Base-by-base conservation (phyloP, 1,140 invertebrate species). In the Scylla paramamosain region DNA sequence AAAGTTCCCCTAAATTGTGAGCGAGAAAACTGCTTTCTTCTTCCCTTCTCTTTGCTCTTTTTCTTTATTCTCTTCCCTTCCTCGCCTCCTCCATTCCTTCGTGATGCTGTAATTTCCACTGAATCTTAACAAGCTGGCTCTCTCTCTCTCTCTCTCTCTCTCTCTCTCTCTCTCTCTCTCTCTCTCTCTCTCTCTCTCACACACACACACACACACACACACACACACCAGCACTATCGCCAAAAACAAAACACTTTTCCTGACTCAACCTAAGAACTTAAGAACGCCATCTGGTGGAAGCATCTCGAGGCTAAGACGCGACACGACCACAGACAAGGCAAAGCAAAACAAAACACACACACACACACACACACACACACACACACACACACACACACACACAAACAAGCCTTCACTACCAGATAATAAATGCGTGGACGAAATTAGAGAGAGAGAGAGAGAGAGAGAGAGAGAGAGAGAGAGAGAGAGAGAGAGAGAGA, bases 81-180 rank as follows among this genome's bases (percentile, higher is more conserved):
- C 67, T 77, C 25, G 0, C 25, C n/a, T n/a, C 67, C 25, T 77
- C 25, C 25, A 25, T 77, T 77, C 67, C 20, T 77, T n/a, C 67
- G 67, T 77, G 67, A 25, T n/a, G n/a, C 67, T n/a, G 67, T n/a
- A 77, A 77, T 77, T 25, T 20, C 67, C 20, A 77, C 20, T 25
- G 67, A 77, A n/a, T 77, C 1, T 77, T 1, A 77, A 77, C 67
- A 3, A 77, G 67, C 1, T 20, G 67, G 20, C 12, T 77, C 25
- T 25, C 67, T n/a, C 25, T 77, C 67, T n/a, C 67, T 77, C 67
- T 77, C 67, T n/a, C 25, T n/a, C 67, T n/a, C 67, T n/a, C 25
- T n/a, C 67, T 77, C 67, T 77, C 67, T 77, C 67, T 77, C 67
- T 77, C 67, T 77, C 67, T 77, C 67, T 77, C 67, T 77, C 67